These are phyloP conservation scores for Carassius carassius DNA, from an alignment of 2,113 vertebrate species.

Conservation along the genomic window DNA sequence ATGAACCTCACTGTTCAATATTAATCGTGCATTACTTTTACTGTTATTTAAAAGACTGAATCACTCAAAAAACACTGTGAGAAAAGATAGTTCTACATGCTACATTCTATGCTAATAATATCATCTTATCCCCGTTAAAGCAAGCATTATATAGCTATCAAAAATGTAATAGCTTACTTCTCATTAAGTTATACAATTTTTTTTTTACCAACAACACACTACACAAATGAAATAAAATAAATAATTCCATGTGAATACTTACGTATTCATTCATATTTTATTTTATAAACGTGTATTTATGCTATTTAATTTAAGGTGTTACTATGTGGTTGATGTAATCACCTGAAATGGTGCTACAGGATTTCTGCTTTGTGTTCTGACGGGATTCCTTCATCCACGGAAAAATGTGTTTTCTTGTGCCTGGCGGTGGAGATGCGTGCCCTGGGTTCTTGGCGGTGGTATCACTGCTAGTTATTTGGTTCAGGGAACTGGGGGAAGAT, in stretches of 20 bases:
- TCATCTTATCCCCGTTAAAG: neutral
- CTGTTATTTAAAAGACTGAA: neutral
- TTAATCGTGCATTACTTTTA: neutral
- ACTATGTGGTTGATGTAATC: slow-evolving; percentile 57
- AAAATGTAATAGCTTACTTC: neutral
- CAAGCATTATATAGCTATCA: neutral
- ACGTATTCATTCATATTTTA: neutral
- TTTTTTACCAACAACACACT: neutral
- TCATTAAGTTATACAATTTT: neutral
- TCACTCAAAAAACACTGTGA: neutral
- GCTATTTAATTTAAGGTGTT: neutral
- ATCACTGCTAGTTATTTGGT: slow-evolving; percentile 87
- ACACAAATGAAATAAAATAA: neutral
- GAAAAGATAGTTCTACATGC: too few species aligned
- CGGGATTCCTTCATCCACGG: slow-evolving; percentile 99
- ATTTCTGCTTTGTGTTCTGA: slow-evolving; percentile 98
- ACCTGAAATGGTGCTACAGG: slow-evolving; percentile 96
- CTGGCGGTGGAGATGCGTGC: slow-evolving; percentile 82
- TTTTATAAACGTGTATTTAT: neutral
- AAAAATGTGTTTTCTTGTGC: slow-evolving; percentile 92
- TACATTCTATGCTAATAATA: neutral
- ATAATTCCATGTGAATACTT: neutral
- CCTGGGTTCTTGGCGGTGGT: slow-evolving; percentile 82
- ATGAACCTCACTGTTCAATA: neutral
- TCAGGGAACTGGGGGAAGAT: slow-evolving; percentile 81